Conservation (phyloP, 2,113 vertebrate genomes). For the Vidua macroura region DNA sequence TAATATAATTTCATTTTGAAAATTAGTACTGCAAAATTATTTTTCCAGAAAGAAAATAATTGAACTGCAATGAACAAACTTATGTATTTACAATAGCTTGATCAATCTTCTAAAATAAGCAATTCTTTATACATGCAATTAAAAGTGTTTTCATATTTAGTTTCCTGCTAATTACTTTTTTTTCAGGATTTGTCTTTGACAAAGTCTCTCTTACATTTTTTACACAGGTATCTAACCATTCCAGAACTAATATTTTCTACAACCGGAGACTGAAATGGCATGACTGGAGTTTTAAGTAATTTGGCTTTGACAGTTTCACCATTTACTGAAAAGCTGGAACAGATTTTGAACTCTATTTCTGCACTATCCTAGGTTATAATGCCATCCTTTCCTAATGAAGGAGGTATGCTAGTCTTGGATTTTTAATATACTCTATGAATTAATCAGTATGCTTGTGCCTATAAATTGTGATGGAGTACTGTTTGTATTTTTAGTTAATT, state of each 20-base stretch:
- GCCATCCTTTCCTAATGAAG: slow-evolving; percentile 93
- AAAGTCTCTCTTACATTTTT: neutral
- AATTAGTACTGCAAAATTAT: neutral
- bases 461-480: neutral
- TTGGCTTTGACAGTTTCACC: slow-evolving; percentile 46
- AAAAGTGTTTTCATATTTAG: neutral
- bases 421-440: neutral
- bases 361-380: slow-evolving; percentile 75
- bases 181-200: neutral
- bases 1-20: neutral
- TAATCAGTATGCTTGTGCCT: neutral
- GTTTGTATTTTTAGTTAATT: neutral
- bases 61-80: neutral
- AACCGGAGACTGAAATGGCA: slow-evolving; percentile 64
- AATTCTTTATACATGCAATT: neutral
- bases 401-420: slow-evolving; percentile 78
- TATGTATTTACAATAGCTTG: neutral
- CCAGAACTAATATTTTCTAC: slow-evolving; percentile 25
- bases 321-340: slow-evolving; percentile 67
- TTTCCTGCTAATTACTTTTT: neutral
- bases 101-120: neutral
- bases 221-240: slow-evolving; percentile 19
- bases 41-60: neutral
- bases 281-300: slow-evolving; percentile 48
- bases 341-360: slow-evolving; percentile 59